Base-by-base conservation (phyloP, 2,888 invertebrate species). In the Apodemia hepburni region DNA sequence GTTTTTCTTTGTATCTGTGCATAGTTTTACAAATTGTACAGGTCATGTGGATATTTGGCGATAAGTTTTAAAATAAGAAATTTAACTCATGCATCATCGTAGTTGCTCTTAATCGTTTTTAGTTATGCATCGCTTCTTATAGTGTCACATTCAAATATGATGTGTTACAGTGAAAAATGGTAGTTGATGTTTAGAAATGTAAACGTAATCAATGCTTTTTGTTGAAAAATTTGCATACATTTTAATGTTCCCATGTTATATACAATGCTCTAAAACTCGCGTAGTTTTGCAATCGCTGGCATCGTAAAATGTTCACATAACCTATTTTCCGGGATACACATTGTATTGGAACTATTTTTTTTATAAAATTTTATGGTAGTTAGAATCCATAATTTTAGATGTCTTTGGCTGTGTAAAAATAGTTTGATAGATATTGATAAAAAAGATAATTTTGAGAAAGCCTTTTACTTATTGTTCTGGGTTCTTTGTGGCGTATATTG, bases 241-340 rank as follows among this genome's bases (percentile, higher is more conserved):
- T 63, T 65, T 63, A 64, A 76, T 80, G 74, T 80, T 75, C 75
- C 71, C 76, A 76, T 77, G 68, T 76, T 71, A 42, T 42, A 42
- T 42, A 74, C 70, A 76, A 72, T 74, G 71, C 70, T 74, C 67
- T 65, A 62, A 64, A 63, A 65, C 72, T 69, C 75, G 76, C 77
- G 76, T 79, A 61, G 18, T 71, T 72, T 75, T 73, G 73, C 77
- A 78, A 75, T 80, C 90, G 90, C 87, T 90, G 88, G 87, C 87
- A 91, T 92, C 92, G 92, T 92, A 91, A 90, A 91, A 92, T 92
- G 92, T 92, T 92, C 92, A 92, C 91, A 91, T 91, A 80, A 89
- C 90, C 91, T 91, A 82, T 72, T 69, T 70, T 73, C 75, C 77
- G 81, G 80, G 77, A 77, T 75, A 77, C 77, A 80, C 77, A 77